Base-by-base conservation (phyloP, 2,888 invertebrate species). In the Rhorus exstirpatorius region DNA sequence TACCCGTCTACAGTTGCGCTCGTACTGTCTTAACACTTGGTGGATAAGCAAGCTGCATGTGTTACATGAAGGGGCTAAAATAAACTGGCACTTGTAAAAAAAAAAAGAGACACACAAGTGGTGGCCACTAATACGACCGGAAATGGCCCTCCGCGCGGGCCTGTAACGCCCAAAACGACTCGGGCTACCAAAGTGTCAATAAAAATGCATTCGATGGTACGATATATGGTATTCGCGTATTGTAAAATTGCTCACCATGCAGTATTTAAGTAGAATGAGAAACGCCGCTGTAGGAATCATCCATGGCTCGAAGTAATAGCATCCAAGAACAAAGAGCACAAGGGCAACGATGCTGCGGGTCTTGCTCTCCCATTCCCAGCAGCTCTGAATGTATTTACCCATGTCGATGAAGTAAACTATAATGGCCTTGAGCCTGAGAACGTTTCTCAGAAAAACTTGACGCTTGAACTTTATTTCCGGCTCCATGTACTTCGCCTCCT, bases 311-410 rank as follows among this genome's bases (percentile, higher is more conserved):
- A 99, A 98, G 93, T 97, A 98, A 93, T 98, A 98, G 88, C 98
- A 98, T 74, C 97, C 95, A 0, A 98, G 94, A 70, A 99, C 94
- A 95, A 98, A 99, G 14, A 96, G 93, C 19, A 97, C 93, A 65
- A 99, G 95, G 0, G 98, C 98, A 51, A 97, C 93, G 86, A 97
- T 95, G 85, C 98, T 98, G 86, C 97, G 95, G 46, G 97, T 92
- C 71, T 97, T 96, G 3, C 97, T 98, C 91, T 99, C 98, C 99
- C 99, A 99, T 93, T 98, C 97, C 91, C 99, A 98, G 93, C 98
- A 99, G 93, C 98, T 98, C 97, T 98, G 97, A 86, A 99, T 95
- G 92, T 98, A 97, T 93, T 97, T 97, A 8, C 98, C 97, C 80
- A 97, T 94, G 92, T 98, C 98, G 83, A 98, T 96, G 87, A 98